These are phyloP conservation scores for Urophycis tenuis DNA, from an alignment of 2,797 vertebrate genomes.

Conservation along the genomic window DNA sequence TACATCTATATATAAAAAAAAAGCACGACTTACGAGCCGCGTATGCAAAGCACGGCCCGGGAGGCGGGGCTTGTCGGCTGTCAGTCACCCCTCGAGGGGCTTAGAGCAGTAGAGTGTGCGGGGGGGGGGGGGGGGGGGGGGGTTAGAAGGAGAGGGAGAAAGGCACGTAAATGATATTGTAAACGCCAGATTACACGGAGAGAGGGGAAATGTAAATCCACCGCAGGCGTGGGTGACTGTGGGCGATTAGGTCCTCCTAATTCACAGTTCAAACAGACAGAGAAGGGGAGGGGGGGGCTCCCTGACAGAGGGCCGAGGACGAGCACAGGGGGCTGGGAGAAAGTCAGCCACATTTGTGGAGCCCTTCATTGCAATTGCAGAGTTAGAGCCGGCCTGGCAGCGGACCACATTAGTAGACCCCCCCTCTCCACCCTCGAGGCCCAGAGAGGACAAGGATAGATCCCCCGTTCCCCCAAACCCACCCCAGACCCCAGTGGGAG, in stretches of 20 bases:
- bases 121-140: slow-evolving; percentile 63
- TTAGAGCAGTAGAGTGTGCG: slow-evolving; percentile 62
- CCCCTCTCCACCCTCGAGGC: background rate
- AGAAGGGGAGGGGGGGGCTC: slow-evolving; percentile 51
- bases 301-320: background rate
- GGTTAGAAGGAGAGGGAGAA: slow-evolving; percentile 58
- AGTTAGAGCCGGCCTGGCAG: background rate
- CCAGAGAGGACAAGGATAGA: background rate
- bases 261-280: slow-evolving; percentile 55
- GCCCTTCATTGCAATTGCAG: background rate
- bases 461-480: too few species aligned
- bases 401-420: background rate
- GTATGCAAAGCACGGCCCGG: slow-evolving; percentile 59
- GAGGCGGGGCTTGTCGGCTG: slow-evolving; percentile 68
- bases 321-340: background rate
- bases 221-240: slow-evolving; percentile 61
- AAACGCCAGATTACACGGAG: slow-evolving; percentile 69
- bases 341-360: background rate
- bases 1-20: too few species aligned
- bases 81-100: slow-evolving; percentile 65
- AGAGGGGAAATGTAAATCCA: slow-evolving; percentile 65
- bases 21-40: slow-evolving; percentile 40
- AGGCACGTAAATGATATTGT: slow-evolving; percentile 71
- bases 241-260: slow-evolving; percentile 65
- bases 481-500: background rate